Percentiles rank a stretch among this genome's conserved stretches.
phyloP scores from a whole-genome alignment of 2,888 invertebrate genomes.

The Synergus umbraculus region DNA sequence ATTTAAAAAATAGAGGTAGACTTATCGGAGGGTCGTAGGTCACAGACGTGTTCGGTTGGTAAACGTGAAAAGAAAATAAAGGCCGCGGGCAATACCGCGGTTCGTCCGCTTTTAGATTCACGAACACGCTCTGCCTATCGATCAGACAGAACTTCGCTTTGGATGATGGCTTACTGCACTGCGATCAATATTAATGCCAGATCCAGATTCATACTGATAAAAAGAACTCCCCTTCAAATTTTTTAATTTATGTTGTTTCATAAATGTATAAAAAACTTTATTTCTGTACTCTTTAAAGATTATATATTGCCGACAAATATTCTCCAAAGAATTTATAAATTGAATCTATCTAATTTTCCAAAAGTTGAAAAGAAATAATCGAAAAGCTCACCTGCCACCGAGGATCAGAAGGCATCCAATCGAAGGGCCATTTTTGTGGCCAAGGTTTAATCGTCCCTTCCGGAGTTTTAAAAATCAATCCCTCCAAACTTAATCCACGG shows the following conservation, averaged over 20 bases:
- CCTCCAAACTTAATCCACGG: constrained; percentile 68
- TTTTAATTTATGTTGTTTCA: background rate
- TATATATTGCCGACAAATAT: background rate
- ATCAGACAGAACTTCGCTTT: constrained; percentile 49
- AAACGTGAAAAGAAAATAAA: constrained; percentile 11
- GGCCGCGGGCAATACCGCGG: constrained; percentile 3
- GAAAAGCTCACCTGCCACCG: constrained; percentile 82
- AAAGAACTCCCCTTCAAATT: background rate
- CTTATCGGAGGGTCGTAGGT: background rate
- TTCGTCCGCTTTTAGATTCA: constrained; percentile 58
- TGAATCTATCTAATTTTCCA: background rate
- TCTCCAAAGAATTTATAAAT: no score
- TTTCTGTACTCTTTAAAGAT: background rate
- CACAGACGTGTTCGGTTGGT: background rate
- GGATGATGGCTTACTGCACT: constrained; percentile 58
- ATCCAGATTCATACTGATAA: constrained; percentile 48
- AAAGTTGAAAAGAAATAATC: constrained; percentile 17
- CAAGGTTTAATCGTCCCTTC: constrained; percentile 78
- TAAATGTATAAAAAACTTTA: background rate
- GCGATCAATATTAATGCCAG: constrained; percentile 63
- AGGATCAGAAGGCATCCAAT: constrained; percentile 83
- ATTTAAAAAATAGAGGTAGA: constrained; percentile 29
- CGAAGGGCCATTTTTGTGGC: constrained; percentile 84
- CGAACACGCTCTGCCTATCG: constrained; percentile 58
- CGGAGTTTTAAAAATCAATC: constrained; percentile 70